Evolutionary conservation across 2,797 vertebrate genomes (phyloP), one percentile per base, ranked within the genome.

Genomic region (Limosa lapponica): DNA sequence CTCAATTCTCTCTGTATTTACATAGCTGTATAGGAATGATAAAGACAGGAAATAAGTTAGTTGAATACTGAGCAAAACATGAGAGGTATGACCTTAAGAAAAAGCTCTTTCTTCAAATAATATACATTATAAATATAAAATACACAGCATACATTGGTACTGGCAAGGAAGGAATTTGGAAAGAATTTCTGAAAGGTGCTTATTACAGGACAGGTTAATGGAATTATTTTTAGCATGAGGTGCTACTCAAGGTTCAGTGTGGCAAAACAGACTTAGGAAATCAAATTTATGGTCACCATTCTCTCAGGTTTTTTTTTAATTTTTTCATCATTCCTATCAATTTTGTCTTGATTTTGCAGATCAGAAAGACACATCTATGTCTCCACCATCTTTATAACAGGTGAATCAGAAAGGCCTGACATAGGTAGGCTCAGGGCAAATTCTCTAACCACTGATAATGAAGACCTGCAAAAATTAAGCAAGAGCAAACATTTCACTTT

Each of bases 141-240:
- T 18, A 34, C 51, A 28, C 7, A n/a, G 1, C 6, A 22, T 73
- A 34, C 1, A 8, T 81, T 64, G 57, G 0, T 14, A 44, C 9
- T 30, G 13, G 4, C 6, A 82, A 78, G 13, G 12, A 64, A 82
- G 25, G 7, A 57, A 41, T 54, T 13, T 64, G 20, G 11, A 55
- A 43, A 43, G 2, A 41, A 52, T 81, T 91, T 71, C 61, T 81
- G 25, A 23, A 54, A 64, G 10, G 6, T 74, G 20, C 2, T 59
- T 61, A 36, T 74, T 75, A 46, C 13, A 67, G 17, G 4, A 61
- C 4, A 43, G 8, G 4, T 73, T 61, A 82, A 30, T 36, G 9
- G n/a, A 57, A 3, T 20, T 79, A 34, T 59, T 49, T 73, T 74
- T 48, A 77, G 10, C 9, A 39, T 74, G 16, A 62, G 11, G 3